Evolutionary conservation across 1,140 invertebrate genomes (phyloP), one percentile per base, ranked within the genome.

Genomic region (fruit fly (Drosophila melanogaster)): DNA sequence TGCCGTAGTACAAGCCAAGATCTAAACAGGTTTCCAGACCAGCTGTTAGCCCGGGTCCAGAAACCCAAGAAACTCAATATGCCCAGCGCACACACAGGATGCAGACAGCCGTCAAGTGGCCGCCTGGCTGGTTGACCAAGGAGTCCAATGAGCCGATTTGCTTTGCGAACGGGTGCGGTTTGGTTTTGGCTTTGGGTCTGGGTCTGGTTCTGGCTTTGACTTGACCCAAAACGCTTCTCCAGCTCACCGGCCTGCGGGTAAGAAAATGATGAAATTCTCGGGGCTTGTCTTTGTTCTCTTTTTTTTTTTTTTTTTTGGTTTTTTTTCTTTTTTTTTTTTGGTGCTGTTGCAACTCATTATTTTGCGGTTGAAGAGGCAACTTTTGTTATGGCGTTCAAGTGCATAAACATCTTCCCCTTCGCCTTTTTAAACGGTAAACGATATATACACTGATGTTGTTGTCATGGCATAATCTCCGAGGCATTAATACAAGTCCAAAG

Each of bases 61-160:
- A 84, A 89, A 89, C 76, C 41, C 17, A 12, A 84, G 84, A 79
- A 89, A 87, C 76, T 80, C 79, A 87, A 87, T 87, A 87, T 84
- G 79, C 79, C 71, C 60, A 64, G 81, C 71, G 67, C 77, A 77
- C 83, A 72, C 77, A 77, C 83, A 87, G 83, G 83, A 86, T 86
- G 83, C 62, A 81, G 79, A 67, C 69, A 56, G 65, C 54, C 58
- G 43, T 61, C 54, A 47, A 81, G 51, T 67, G 60, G 57, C 37
- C 30, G 57, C 37, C 30, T 38, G 24, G 50, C 10, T 55, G 22
- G 49, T 50, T 50, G 47, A 11, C 60, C 59, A 41, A 43, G 67
- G 46, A 38, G 50, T 43, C 43, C 43, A 47, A 30, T 41, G 70
- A 47, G 55, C 43, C 40, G 77, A 69, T 69, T 33, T n/a, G 33